Percentiles rank a stretch among this genome's conserved stretches.
Conservation (phyloP, 1,140 invertebrate species). For the Bathynomus jamesi region DNA sequence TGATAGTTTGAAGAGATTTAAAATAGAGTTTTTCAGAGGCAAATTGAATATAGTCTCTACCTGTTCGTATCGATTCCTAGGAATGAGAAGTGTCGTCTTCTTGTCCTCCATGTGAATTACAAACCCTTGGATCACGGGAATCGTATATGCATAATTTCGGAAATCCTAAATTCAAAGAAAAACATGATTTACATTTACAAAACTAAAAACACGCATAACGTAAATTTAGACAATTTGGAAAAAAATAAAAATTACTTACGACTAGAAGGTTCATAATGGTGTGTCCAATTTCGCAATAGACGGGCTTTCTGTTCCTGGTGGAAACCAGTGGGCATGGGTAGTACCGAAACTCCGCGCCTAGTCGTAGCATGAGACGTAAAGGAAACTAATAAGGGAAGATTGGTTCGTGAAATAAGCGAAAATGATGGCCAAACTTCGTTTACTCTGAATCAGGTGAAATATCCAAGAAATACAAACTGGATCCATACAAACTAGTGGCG, state of each 20-base stretch:
- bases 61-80: conserved; percentile 71
- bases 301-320: conserved; percentile 65
- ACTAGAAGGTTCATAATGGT: conserved; percentile 83
- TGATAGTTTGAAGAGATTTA: no score
- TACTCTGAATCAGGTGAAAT: no score
- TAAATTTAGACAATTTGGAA: neutral
- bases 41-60: conserved; percentile 41
- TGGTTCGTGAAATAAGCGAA: no score
- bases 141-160: conserved; percentile 73
- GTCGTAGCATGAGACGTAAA: conserved; percentile 62
- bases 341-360: conserved; percentile 79
- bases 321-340: conserved; percentile 80
- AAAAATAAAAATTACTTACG: conserved; percentile 62
- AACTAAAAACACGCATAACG: conserved; percentile 41
- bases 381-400: conserved; percentile 49
- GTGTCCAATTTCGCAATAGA: conserved; percentile 80
- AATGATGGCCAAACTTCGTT: no score
- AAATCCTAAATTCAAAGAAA: no score
- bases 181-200: conserved; percentile 49
- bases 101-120: conserved; percentile 78
- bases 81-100: conserved; percentile 68
- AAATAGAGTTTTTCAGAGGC: neutral
- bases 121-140: conserved; percentile 67
- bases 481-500: no score
- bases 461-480: no score